Evolutionary conservation across 2,888 invertebrate species (phyloP).

Genomic region (Pycnomerus fuliginosus): DNA sequence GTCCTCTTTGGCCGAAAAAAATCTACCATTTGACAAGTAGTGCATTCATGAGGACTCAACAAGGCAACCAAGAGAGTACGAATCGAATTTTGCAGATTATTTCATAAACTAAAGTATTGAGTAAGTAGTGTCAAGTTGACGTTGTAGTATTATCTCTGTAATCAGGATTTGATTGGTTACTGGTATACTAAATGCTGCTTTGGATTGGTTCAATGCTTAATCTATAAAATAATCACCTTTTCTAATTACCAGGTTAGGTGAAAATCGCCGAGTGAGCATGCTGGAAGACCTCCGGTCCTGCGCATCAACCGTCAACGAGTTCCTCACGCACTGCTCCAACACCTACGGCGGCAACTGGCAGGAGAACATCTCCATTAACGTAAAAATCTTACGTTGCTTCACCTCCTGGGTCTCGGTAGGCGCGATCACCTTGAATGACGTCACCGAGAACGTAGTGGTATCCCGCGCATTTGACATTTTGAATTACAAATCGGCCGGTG

Average conservation of each 20-base stretch:
- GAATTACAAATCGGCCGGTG: conserved; percentile 40
- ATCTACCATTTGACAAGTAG: too few relatives aligned
- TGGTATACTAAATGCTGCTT: too few relatives aligned
- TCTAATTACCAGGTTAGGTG: conserved; percentile 70
- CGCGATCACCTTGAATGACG: conserved; percentile 73
- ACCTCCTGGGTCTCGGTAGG: conserved; percentile 89
- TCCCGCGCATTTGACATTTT: conserved; percentile 72
- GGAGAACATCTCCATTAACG: conserved; percentile 67
- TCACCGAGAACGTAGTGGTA: conserved; percentile 72
- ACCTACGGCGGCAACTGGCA: conserved; percentile 65
- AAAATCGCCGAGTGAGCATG: conserved; percentile 85
- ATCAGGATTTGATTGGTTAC: too few relatives aligned
- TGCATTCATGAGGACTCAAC: too few relatives aligned
- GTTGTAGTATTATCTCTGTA: too few relatives aligned
- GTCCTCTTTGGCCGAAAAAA: too few relatives aligned
- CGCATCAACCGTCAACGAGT: conserved; percentile 74
- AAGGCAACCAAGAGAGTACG: too few relatives aligned
- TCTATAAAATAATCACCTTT: too few relatives aligned
- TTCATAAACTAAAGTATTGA: too few relatives aligned
- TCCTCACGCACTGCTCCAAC: conserved; percentile 74
- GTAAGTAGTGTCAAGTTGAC: too few relatives aligned
- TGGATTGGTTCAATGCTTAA: too few relatives aligned
- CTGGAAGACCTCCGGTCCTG: conserved; percentile 75
- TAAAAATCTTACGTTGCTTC: conserved; percentile 80
- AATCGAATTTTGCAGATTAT: too few relatives aligned